phyloP scores from a whole-genome alignment of 2,113 vertebrate genomes.

The Zosterops borbonicus region DNA sequence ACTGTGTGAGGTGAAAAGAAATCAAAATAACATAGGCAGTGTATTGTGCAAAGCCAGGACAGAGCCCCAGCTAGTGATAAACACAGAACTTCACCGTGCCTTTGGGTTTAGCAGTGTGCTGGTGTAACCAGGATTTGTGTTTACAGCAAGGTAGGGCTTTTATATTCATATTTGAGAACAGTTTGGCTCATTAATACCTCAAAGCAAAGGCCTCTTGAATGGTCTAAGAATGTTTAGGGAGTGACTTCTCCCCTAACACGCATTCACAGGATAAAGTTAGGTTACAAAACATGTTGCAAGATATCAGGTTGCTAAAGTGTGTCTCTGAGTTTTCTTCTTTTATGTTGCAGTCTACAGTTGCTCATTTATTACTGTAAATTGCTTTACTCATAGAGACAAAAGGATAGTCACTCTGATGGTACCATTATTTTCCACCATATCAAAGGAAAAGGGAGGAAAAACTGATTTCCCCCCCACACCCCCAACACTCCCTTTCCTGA shows the following conservation, averaged over 20 bases:
- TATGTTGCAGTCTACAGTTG: background rate
- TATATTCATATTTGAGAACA: background rate
- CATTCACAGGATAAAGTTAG: background rate
- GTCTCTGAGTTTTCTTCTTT: background rate
- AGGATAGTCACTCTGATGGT: background rate
- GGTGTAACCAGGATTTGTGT: background rate
- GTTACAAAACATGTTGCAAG: background rate
- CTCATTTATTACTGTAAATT: background rate
- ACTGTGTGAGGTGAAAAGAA: background rate
- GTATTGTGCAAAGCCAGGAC: background rate
- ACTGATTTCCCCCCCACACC: accelerated
- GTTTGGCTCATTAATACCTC: background rate
- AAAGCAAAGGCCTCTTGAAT: background rate
- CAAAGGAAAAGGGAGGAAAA: background rate
- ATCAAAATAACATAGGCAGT: background rate
- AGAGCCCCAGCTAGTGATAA: background rate
- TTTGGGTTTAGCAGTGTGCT: background rate
- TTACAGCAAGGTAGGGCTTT: background rate
- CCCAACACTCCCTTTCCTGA: background rate
- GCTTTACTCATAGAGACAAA: background rate
- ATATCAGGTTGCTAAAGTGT: background rate
- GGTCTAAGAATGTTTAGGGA: background rate
- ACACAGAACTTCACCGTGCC: background rate
- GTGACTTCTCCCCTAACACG: background rate
- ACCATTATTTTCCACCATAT: background rate